Evolutionary conservation across 2,113 vertebrate genomes (phyloP).

Genomic region (Plectropomus leopardus): DNA sequence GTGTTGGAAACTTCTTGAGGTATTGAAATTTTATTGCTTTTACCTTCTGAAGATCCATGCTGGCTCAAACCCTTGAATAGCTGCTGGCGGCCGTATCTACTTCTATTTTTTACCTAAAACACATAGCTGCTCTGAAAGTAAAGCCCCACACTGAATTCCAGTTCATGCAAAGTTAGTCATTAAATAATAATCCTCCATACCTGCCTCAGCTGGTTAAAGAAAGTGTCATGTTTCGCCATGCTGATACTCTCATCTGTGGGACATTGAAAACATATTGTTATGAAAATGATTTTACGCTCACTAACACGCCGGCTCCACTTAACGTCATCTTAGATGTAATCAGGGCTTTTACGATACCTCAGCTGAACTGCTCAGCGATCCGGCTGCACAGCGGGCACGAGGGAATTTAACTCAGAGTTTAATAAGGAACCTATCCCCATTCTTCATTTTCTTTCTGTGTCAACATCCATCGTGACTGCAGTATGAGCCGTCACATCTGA

Average conservation of each 20-base stretch:
- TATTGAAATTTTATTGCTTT: too few species aligned
- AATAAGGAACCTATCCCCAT: conserved; percentile 53
- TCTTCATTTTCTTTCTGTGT: conserved; percentile 56
- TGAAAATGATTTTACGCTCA: conserved; percentile 61
- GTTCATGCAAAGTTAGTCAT: conserved; percentile 16
- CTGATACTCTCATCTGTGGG: conserved; percentile 33
- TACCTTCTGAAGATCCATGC: too few species aligned
- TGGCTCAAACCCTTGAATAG: too few species aligned
- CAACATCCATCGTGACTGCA: conserved; percentile 53
- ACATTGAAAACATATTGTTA: conserved; percentile 37
- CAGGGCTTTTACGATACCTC: conserved; percentile 48
- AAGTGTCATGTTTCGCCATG: conserved; percentile 30
- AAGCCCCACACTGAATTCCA: not conserved
- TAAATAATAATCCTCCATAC: conserved; percentile 27
- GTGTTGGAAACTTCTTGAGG: too few species aligned
- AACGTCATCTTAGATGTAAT: conserved; percentile 61
- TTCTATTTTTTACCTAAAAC: not conserved
- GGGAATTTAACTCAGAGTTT: conserved; percentile 43
- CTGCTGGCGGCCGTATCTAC: too few species aligned
- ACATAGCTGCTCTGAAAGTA: not conserved
- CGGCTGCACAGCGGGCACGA: conserved; percentile 30
- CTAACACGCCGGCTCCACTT: conserved; percentile 38
- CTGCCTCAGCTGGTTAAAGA: conserved; percentile 15
- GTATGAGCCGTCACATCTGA: conserved; percentile 54
- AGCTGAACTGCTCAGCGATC: conserved; percentile 49